These are phyloP conservation scores for Ypsolopha scabrella DNA, from an alignment of 2,888 invertebrate genomes.

Conservation along the genomic window DNA sequence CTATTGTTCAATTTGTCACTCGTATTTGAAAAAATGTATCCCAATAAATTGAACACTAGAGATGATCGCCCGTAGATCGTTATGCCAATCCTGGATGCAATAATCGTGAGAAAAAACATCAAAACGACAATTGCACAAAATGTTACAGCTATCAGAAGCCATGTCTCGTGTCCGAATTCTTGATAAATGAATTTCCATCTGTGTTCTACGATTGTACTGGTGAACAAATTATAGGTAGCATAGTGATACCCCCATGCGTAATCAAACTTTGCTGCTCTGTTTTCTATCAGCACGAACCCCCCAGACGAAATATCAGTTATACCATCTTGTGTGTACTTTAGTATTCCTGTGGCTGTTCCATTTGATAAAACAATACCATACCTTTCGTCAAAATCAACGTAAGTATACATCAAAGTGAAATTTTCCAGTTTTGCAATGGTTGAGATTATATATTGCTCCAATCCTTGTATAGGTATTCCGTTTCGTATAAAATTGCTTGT, in stretches of 20 bases:
- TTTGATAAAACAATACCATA: background rate
- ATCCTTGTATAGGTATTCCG: background rate
- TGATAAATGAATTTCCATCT: conserved; percentile 8
- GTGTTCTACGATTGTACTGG: background rate
- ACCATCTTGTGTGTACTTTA: conserved; percentile 3
- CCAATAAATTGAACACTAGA: background rate
- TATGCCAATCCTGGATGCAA: background rate
- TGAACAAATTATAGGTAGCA: conserved; percentile 2
- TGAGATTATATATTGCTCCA: conserved; percentile 3
- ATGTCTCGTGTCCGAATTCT: conserved; percentile 3
- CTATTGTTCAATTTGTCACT: background rate
- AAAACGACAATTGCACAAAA: background rate
- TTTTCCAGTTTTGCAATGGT: background rate
- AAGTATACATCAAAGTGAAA: background rate
- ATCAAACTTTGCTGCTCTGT: conserved; percentile 7
- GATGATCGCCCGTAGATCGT: background rate
- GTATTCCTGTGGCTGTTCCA: conserved; percentile 6
- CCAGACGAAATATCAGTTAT: conserved; percentile 9
- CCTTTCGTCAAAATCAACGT: background rate
- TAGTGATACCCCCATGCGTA: conserved; percentile 8
- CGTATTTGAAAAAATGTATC: background rate
- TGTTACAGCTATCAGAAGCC: background rate
- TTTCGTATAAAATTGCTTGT: background rate
- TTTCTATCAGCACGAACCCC: conserved; percentile 7
- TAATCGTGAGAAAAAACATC: background rate